phyloP scores from a whole-genome alignment of 37 sponge, comb jelly and placozoan genomes.

The Spongilla lacustris region DNA sequence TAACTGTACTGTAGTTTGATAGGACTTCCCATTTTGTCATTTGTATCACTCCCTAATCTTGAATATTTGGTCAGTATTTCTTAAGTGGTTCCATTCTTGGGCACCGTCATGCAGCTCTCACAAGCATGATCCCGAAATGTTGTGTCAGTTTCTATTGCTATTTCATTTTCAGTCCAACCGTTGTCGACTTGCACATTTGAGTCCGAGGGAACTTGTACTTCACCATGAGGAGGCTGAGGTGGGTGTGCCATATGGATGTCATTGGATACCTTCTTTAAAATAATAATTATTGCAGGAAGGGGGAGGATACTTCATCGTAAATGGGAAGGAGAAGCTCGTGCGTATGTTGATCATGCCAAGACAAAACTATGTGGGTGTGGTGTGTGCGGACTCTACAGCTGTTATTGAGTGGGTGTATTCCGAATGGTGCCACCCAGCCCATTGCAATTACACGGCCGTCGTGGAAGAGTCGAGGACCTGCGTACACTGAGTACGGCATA shows the following conservation, averaged over 20 bases:
- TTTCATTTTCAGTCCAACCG: slow-evolving; percentile 63
- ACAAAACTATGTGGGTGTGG: slow-evolving; percentile 81
- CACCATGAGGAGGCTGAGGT: slow-evolving; percentile 87
- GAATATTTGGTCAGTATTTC: too few relatives aligned
- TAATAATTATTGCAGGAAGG: slow-evolving; percentile 57
- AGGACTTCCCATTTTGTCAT: too few relatives aligned
- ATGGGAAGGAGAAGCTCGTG: slow-evolving; percentile 92
- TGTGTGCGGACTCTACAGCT: not conserved
- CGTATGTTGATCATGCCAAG: slow-evolving; percentile 91
- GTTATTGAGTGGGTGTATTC: not conserved
- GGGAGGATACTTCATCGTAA: slow-evolving; percentile 98
- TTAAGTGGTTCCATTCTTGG: too few relatives aligned
- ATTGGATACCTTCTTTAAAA: not conserved
- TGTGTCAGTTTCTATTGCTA: too few relatives aligned
- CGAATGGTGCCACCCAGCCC: slow-evolving; percentile 55
- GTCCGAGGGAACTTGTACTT: slow-evolving; percentile 71
- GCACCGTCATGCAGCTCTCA: too few relatives aligned
- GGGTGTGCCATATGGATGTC: not conserved
- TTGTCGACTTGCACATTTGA: slow-evolving; percentile 66
- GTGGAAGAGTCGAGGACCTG: slow-evolving; percentile 85
- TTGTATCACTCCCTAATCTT: too few relatives aligned
- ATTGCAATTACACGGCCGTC: slow-evolving; percentile 78
- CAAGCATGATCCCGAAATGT: too few relatives aligned
- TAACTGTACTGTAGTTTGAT: too few relatives aligned
- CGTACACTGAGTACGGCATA: slow-evolving; percentile 90